phyloP scores from a whole-genome alignment of 2,797 vertebrate species.

The Sebastolobus alascanus region DNA sequence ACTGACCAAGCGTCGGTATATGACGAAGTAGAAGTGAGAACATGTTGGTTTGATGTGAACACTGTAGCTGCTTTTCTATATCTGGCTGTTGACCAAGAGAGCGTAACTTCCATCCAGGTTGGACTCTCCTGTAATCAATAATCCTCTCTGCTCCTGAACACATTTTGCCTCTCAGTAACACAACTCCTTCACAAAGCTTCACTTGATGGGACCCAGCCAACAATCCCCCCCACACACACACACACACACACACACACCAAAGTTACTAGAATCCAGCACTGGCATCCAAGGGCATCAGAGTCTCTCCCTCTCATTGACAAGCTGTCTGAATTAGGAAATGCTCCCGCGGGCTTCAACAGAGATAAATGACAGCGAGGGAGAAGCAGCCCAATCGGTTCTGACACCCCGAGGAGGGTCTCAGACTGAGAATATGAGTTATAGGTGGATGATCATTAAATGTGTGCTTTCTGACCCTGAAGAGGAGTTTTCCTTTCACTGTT shows the following conservation, averaged over 20 bases:
- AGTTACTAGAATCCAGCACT: slow-evolving; percentile 11
- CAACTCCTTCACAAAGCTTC: slow-evolving; percentile 14
- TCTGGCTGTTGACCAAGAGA: slow-evolving; percentile 6
- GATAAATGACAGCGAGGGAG: slow-evolving; percentile 29
- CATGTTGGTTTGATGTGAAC: background rate
- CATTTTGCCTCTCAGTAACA: slow-evolving; percentile 18
- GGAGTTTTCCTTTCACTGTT: background rate
- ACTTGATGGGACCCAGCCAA: background rate
- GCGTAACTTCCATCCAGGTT: background rate
- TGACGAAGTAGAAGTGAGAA: too few species aligned
- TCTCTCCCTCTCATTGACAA: slow-evolving; percentile 39
- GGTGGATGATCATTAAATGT: slow-evolving; percentile 18
- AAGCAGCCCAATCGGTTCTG: background rate
- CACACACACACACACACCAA: background rate
- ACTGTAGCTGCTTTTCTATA: background rate
- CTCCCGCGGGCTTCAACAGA: slow-evolving; percentile 24
- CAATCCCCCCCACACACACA: slow-evolving; percentile 2
- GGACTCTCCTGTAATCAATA: slow-evolving; percentile 27
- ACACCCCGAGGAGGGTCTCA: slow-evolving; percentile 10
- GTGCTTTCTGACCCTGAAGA: slow-evolving; percentile 9
- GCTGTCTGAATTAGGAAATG: slow-evolving; percentile 49
- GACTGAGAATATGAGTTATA: slow-evolving; percentile 8
- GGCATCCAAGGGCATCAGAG: slow-evolving; percentile 24
- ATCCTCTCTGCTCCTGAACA: background rate
- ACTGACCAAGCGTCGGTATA: too few species aligned